Base-by-base conservation (phyloP, 2,888 invertebrate species). In the Erebia aethiops region DNA sequence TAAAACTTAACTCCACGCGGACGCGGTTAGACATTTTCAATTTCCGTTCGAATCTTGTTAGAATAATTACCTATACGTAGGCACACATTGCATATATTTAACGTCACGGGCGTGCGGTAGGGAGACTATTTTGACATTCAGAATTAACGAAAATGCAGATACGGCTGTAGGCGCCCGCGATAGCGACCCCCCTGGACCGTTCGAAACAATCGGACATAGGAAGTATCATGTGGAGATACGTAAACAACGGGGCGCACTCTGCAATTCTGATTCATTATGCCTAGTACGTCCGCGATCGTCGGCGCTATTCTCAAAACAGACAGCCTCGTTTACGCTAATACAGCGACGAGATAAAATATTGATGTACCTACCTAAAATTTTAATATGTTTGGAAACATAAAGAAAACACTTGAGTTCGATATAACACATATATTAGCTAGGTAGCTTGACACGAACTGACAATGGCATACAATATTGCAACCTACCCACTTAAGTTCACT, bases 201-300 rank as follows among this genome's bases (percentile, higher is more conserved):
- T 74, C 73, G 75, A 78, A 77, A 77, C 77, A 76, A 77, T 70
- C 77, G 78, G 70, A 73, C 77, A 77, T 78, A 78, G 78, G 78
- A 78, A 79, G 78, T 79, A 77, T 78, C 78, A 76, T 76, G 77
- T 77, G 71, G 76, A 74, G 75, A 72, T 73, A 74, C 77, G 76
- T 75, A 75, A 76, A 84, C 82, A 82, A 81, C 81, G 82, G 81
- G 79, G 79, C 74, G 81, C 80, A 83, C 83, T 87, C 87, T 85
- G 87, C 87, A 87, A 86, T 86, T 84, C 86, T 84, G 83, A 87
- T 87, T 82, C 80, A 77, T 78, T 77, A 77, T 76, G 78, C 76
- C 77, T 71, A 74, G 70, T 67, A 69, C 74, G 63, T 71, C 63
- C 65, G 18, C 60, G 43, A 60, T 60, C 43, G 16, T 16, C 43